Base-by-base conservation (phyloP, 2,797 vertebrate genomes). In the Darevskia mixta region DNA sequence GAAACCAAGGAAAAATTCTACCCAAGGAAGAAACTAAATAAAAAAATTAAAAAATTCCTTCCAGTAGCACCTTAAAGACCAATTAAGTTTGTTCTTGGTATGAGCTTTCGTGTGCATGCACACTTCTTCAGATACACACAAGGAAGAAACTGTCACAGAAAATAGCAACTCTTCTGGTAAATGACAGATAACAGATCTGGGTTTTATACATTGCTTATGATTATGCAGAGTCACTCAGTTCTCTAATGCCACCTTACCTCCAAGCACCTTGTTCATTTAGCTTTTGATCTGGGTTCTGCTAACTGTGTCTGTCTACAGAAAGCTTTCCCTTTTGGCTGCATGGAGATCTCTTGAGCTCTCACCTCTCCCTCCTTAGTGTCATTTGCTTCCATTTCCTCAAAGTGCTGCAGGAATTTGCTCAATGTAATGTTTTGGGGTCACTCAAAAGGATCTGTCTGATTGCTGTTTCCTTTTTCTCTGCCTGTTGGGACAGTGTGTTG, bases 321-420 rank as follows among this genome's bases (percentile, higher is more conserved):
- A 32, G 3, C 73, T 90, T 93, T 92, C 67, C 87, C 92, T 91
- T 82, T 67, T 90, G 86, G 76, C n/a, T n/a, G n/a, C 75, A 90
- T 72, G 90, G 88, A 89, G 83, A 85, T 92, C 82, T 91, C 58
- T 80, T 17, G 23, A 79, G n/a, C 75, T 79, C 89, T 92, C 91
- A 87, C 49, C 89, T 89, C 88, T 61, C 45, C 90, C 45, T 86
- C 69, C 27, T 73, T 0, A 0, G 71, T 92, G 87, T 49, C 4
- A 0, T 93, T 79, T 69, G 82, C 64, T 72, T 71, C 29, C 35
- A 43, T 94, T 96, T 94, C 90, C 89, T 89, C 78, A 88, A 82
- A 86, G 67, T 55, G 45, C 49, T 86, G 38, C 58, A 94, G 93
- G 89, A 88, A 95, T 91, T 93, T 88, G 85, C 73, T 83, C 91